phyloP scores from a whole-genome alignment of 2,888 invertebrate species.

The Thelaira solivaga region DNA sequence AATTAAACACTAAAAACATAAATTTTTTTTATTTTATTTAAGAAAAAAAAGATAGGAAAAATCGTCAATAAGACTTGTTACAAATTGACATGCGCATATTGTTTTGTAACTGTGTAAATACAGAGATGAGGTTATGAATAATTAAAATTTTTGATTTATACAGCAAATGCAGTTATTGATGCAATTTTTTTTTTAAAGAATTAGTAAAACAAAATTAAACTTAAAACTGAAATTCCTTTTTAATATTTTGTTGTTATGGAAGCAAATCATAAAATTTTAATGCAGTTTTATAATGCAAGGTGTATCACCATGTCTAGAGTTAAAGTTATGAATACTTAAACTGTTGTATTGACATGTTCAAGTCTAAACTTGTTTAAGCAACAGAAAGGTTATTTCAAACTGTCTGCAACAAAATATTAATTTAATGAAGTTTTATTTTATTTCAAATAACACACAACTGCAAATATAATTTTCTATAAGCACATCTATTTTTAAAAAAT shows the following conservation, averaged over 20 bases:
- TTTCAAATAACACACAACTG: too few species aligned
- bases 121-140: constrained; percentile 44
- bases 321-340: not conserved
- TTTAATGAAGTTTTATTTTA: too few species aligned
- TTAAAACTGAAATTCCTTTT: too few species aligned
- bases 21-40: not conserved
- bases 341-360: too few species aligned
- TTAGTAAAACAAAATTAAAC: not conserved
- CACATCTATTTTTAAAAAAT: too few species aligned
- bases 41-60: not conserved
- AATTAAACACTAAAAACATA: constrained; percentile 37
- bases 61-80: constrained; percentile 27
- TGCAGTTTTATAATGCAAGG: not conserved
- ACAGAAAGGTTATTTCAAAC: too few species aligned
- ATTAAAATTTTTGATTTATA: constrained; percentile 27
- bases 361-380: too few species aligned
- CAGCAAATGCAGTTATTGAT: not conserved
- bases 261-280: too few species aligned
- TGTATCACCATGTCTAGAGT: not conserved
- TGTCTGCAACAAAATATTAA: too few species aligned
- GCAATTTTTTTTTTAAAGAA: too few species aligned
- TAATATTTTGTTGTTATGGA: too few species aligned
- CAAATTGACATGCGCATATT: constrained; percentile 32
- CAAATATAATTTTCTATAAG: too few species aligned
- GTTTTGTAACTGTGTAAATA: not conserved